Conservation (phyloP, 2,113 vertebrate genomes). For the Lophius piscatorius region DNA sequence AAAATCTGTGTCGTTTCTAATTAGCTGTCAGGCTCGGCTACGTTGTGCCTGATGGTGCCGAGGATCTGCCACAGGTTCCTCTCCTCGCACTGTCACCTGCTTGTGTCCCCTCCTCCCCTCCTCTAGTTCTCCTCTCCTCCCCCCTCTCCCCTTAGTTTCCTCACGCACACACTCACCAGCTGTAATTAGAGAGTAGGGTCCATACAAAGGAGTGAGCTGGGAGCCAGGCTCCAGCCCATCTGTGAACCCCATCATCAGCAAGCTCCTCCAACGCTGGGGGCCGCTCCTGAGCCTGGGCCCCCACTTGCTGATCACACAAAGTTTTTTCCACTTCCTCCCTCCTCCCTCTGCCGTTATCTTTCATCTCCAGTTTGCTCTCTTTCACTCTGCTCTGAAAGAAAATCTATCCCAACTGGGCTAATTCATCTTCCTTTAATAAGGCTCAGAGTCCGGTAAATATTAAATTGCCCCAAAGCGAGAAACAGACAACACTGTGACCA, state of each 20-base stretch:
- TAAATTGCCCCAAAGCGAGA: constrained; percentile 57
- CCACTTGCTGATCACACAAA: constrained; percentile 54
- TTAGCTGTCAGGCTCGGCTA: constrained; percentile 99
- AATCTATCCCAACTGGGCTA: constrained; percentile 62
- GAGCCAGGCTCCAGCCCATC: constrained; percentile 94
- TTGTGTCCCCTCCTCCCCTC: constrained; percentile 81
- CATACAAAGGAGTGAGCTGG: constrained; percentile 94
- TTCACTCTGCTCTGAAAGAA: constrained; percentile 64
- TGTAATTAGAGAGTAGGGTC: constrained; percentile 97
- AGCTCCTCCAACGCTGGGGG: constrained; percentile 71
- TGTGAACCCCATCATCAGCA: constrained; percentile 84
- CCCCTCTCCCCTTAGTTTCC: constrained; percentile 82
- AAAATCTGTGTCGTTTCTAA: constrained; percentile 99
- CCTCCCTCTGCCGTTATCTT: constrained; percentile 25
- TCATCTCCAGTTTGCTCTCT: constrained; percentile 56
- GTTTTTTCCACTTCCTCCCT: constrained; percentile 42
- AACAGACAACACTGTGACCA: constrained; percentile 46
- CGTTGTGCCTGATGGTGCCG: constrained; percentile 98
- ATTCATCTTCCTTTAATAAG: constrained; percentile 67
- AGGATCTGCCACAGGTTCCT: constrained; percentile 98
- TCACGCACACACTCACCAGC: constrained; percentile 81
- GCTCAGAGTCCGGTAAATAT: constrained; percentile 60
- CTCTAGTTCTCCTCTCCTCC: constrained; percentile 76
- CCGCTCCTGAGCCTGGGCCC: constrained; percentile 72
- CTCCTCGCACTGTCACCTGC: constrained; percentile 96